Evolutionary conservation across 92 coral and sea anemone species (phyloP), one percentile per base, ranked within the genome.

Genomic region (Muricea muricata): DNA sequence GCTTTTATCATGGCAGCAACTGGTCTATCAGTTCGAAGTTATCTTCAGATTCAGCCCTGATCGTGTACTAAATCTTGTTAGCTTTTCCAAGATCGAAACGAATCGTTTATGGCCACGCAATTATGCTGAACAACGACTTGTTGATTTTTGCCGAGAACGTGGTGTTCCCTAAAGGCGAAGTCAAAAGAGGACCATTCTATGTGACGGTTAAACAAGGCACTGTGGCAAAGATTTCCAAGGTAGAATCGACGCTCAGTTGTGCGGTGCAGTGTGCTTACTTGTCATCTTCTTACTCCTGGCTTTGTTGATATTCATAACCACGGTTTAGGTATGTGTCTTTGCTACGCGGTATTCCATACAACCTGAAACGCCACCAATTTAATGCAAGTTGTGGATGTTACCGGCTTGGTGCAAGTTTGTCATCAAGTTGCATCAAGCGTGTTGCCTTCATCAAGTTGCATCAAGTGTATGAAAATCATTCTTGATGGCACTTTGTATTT

Each of bases 261-360:
- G 63, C 46, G 21, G 54, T 41, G 13, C 40, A 42, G 47, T 52
- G 67, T 23, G 80, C 48, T n/a, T 21, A 56, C 81, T 26, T 88
- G 91, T 54, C 67, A 84, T 52, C 79, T 84, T 24, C 77, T 88
- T 17, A 75, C 89, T 28, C 91, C 91, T 55, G 91, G 91, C 2
- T 88, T 88, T 78, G 81, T 88, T 20, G 91, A 88, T 39, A 84
- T 88, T 68, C 91, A 88, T 78, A 88, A 88, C 54, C 89, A 88
- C 32, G 89, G 91, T 20, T n/a, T 88, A 88, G 91, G 91, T 88
- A 56, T 55, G 60, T 52, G 60, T 17, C 56, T 48, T 42, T 42
- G 8, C 50, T 42, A n/a, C n/a, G n/a, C n/a, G n/a, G n/a, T n/a
- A n/a, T n/a, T n/a, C n/a, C n/a, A n/a, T n/a, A n/a, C n/a, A n/a